Percentiles rank a stretch among this genome's conserved stretches.
phyloP scores from a whole-genome alignment of 2,888 invertebrate species.

The Eilema depressum region DNA sequence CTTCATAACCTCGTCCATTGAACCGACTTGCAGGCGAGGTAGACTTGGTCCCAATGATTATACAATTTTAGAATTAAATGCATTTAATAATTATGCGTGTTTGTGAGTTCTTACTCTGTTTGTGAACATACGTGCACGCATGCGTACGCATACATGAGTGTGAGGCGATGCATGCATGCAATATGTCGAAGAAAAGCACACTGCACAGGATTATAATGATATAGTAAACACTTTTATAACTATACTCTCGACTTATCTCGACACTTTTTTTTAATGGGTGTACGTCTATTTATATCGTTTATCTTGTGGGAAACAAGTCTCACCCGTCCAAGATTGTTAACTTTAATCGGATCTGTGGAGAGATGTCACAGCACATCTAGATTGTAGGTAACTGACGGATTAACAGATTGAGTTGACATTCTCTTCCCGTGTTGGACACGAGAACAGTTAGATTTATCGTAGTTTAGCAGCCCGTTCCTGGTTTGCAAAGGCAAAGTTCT shows the following conservation, averaged over 20 bases:
- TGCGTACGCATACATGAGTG: too few species aligned
- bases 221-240: background rate
- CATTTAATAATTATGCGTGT: too few species aligned
- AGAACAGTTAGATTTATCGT: conserved; percentile 5
- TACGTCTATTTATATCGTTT: background rate
- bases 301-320: background rate
- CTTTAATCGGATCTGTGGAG: background rate
- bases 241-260: background rate
- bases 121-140: background rate
- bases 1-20: too few species aligned
- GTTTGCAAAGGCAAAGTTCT: too few species aligned
- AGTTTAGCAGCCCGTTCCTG: background rate
- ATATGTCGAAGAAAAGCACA: too few species aligned
- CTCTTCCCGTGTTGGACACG: conserved; percentile 5
- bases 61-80: too few species aligned
- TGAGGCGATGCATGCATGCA: too few species aligned
- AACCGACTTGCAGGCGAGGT: too few species aligned
- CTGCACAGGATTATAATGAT: background rate
- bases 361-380: background rate
- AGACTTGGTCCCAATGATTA: too few species aligned
- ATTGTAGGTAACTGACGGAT: conserved; percentile 7
- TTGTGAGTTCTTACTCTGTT: too few species aligned
- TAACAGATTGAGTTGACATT: conserved; percentile 3
- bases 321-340: background rate
- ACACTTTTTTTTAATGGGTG: background rate